Evolutionary conservation across 2,113 vertebrate genomes (phyloP).

Genomic region (Lota lota): DNA sequence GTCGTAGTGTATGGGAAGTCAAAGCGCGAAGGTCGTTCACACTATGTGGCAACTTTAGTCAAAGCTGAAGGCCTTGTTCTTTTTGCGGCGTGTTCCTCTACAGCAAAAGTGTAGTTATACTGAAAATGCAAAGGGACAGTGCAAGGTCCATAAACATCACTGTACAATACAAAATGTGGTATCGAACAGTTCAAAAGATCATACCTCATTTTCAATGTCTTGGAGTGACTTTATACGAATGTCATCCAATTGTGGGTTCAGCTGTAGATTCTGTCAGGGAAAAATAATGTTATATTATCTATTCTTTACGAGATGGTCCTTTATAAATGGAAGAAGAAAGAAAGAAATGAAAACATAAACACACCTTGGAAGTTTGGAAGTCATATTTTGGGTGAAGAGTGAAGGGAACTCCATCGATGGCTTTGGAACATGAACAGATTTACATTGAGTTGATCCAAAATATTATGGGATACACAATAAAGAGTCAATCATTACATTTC

Average conservation of each 20-base stretch:
- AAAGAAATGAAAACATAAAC: constrained; percentile 19
- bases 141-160: neutral
- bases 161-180: no score
- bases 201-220: constrained; percentile 86
- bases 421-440: constrained; percentile 53
- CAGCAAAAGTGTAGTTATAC: constrained; percentile 71
- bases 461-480: neutral
- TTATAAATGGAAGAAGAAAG: neutral
- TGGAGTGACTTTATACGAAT: constrained; percentile 83
- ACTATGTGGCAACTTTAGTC: constrained; percentile 14
- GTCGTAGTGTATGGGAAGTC: neutral
- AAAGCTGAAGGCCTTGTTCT: constrained; percentile 47
- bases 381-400: constrained; percentile 81
- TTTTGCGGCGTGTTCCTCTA: constrained; percentile 67
- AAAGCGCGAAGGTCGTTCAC: constrained; percentile 34
- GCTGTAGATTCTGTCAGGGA: constrained; percentile 28
- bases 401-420: constrained; percentile 87
- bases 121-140: constrained; percentile 29
- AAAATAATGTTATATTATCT: neutral
- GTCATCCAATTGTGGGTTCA: constrained; percentile 59
- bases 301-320: neutral
- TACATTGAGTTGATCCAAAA: neutral
- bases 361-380: constrained; percentile 59
- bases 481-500: no score
- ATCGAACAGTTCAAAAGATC: neutral